phyloP scores from a whole-genome alignment of 2,113 vertebrate species.

The Maylandia zebra region DNA sequence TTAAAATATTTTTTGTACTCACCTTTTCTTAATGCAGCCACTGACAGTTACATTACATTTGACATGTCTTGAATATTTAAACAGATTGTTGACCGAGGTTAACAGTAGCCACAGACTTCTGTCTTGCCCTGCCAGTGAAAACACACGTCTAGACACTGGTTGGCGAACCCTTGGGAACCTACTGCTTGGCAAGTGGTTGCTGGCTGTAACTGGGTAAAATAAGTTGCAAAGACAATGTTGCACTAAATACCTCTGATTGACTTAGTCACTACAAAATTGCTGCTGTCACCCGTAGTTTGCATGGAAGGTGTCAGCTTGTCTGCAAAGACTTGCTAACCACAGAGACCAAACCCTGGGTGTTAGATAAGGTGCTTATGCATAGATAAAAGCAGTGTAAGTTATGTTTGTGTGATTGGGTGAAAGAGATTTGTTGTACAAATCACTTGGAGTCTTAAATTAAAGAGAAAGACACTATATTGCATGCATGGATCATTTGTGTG shows the following conservation, averaged over 20 bases:
- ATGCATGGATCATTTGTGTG: background rate
- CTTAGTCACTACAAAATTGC: rapidly evolving
- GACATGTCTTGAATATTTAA: background rate
- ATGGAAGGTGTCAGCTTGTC: background rate
- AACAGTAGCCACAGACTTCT: background rate
- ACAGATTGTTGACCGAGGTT: background rate
- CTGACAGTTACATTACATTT: background rate
- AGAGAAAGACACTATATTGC: background rate
- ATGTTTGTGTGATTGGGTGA: background rate
- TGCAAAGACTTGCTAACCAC: background rate
- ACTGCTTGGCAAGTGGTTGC: background rate
- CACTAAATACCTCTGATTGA: background rate
- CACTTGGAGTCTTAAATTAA: background rate
- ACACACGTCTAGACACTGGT: background rate
- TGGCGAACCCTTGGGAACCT: background rate
- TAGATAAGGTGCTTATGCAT: background rate
- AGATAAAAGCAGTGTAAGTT: background rate
- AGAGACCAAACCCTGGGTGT: background rate
- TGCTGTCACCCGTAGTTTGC: background rate
- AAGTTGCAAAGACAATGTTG: background rate
- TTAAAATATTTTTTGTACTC: background rate
- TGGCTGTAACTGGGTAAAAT: rapidly evolving
- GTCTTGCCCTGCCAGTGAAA: background rate
- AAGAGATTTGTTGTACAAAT: background rate
- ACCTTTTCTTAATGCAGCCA: background rate